Evolutionary conservation across 2,888 invertebrate genomes (phyloP), one percentile per base, ranked within the genome.

Genomic region (Spodoptera littoralis): DNA sequence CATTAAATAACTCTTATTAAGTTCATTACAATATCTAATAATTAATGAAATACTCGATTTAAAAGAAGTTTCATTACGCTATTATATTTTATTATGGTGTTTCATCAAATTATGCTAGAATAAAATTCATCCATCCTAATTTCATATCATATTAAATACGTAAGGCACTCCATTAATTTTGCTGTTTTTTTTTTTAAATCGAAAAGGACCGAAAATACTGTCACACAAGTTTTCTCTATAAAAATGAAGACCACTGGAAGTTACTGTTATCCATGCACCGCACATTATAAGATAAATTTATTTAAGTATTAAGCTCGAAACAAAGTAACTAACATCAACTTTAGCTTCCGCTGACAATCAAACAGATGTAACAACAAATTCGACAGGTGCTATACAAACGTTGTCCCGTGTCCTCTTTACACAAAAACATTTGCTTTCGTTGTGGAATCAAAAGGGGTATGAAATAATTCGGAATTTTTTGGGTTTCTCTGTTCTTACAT

Each of bases 161-260:
- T 95, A 95, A 95, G 95, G 95, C 95, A 95, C 95, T 95, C 95
- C 94, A 89, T 92, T 93, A 92, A 92, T 92, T 92, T 93, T 89
- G 92, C 92, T 90, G 92, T 84, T 91, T 88, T 90, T 90, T 90
- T 90, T 90, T 84, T 91, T 86, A 90, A 88, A 86, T 92, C 92
- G 89, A 92, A 93, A 92, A 88, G 87, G 88, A 82, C 89, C 86
- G 81, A 85, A 89, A 89, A 89, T 87, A 89, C 88, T 90, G 88
- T 88, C 84, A 88, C 84, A 84, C 82, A 79, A 78, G 82, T 83
- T 81, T 86, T 50, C 76, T 85, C 85, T 88, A 86, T 83, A 85
- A 87, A 89, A 89, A 91, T 88, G 93, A 93, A 93, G 93, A 93
- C 93, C 84, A 86, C 80, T 90, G 94, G 93, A 94, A 93, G 93